Evolutionary conservation across 2,888 invertebrate species (phyloP).

Genomic region (Sesia bembeciformis): DNA sequence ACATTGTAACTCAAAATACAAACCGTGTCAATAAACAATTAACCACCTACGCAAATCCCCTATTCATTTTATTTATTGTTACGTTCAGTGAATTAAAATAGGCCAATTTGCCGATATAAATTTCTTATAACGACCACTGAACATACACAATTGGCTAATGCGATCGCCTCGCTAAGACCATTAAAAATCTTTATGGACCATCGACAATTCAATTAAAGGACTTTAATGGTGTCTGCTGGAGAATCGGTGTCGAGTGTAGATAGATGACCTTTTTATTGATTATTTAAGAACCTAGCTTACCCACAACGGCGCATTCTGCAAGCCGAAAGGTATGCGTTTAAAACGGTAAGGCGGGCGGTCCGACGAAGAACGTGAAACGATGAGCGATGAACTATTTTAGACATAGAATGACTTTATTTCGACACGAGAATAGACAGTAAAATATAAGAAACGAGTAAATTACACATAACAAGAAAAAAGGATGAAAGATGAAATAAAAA

Average conservation of each 20-base stretch:
- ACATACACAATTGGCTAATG: conserved; percentile 1
- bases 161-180: background rate
- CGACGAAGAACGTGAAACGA: too few species aligned
- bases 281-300: too few species aligned
- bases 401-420: too few species aligned
- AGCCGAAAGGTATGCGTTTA: too few species aligned
- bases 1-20: too few species aligned
- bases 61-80: conserved; percentile 12
- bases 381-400: too few species aligned
- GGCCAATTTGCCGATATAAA: conserved; percentile 14
- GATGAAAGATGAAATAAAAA: too few species aligned
- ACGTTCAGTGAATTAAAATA: conserved; percentile 14
- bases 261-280: background rate
- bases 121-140: conserved; percentile 11
- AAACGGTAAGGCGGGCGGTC: too few species aligned
- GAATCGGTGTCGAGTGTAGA: background rate
- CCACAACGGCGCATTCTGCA: too few species aligned
- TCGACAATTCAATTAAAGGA: conserved; percentile 5
- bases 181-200: conserved; percentile 8
- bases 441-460: too few species aligned
- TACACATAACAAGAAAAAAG: too few species aligned
- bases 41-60: conserved; percentile 1
- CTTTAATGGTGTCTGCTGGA: background rate
- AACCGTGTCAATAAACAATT: background rate
- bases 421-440: too few species aligned